Base-by-base conservation (phyloP, 1,140 invertebrate genomes). In the Physella acuta region DNA sequence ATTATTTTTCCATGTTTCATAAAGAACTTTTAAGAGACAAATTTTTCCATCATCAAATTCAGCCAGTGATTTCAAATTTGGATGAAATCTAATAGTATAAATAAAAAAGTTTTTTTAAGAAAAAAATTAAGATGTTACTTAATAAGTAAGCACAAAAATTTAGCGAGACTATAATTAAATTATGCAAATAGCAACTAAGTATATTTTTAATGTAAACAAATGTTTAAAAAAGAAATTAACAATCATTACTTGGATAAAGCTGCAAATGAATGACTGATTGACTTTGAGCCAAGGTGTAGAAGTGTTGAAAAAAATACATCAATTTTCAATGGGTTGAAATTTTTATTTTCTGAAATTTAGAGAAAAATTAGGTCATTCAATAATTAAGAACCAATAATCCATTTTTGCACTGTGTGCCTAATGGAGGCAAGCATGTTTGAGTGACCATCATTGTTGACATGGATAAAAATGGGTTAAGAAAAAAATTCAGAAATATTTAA, bases 181-280 rank as follows among this genome's bases (percentile, higher is more conserved):
- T 53, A 8, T 59, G 28, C 8, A 8, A 31, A 31, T 14, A 31
- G 28, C 3, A 59, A 31, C 3, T 5, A 24, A 24, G 2, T 49
- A 17, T 8, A 59, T 5, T 5, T 53, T 36, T 24, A 3, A 36
- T 36, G 26, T 20, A 0, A 5, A 61, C n/a, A 24, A 24, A 68
- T 17, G n/a, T 33, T 53, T 8, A 17, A 31, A 24, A 37, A 30
- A 8, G 31, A 51, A 60, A 58, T 44, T 0, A 58, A 14, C 14
- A 11, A 63, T 24, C 79, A 80, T 81, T 81, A 89, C 88, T 98
- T 98, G 26, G 94, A 94, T 76, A 99, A 93, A 44, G 95, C 96
- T 20, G 97, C 94, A 86, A 98, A 99, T 76, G 94, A 94, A 82
- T 99, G 97, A 73, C 95, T 97, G 79, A 99, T 97, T 79, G 95